phyloP scores from a whole-genome alignment of 2,797 vertebrate genomes.

The Babyrousa celebensis region DNA sequence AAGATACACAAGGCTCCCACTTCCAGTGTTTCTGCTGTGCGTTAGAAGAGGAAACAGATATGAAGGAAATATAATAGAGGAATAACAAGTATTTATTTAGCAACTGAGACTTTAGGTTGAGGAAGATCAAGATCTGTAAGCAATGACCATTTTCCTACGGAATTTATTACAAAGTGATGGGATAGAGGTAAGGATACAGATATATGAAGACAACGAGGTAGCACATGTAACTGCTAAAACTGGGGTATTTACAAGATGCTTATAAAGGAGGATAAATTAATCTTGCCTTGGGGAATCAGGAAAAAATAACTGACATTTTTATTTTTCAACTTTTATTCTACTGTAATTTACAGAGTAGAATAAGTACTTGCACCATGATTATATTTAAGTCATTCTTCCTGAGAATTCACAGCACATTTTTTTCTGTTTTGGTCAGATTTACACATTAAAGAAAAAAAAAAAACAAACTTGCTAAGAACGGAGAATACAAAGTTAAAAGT shows the following conservation, averaged over 20 bases:
- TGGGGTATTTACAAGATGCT: neutral
- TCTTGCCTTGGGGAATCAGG: neutral
- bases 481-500: neutral
- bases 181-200: neutral
- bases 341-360: neutral
- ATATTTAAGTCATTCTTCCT: neutral
- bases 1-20: neutral
- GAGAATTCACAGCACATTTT: neutral
- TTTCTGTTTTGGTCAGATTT: constrained; percentile 31
- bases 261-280: neutral
- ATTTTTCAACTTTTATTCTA: constrained; percentile 3
- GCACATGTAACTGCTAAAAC: neutral
- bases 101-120: neutral
- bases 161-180: neutral
- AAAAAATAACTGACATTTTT: neutral
- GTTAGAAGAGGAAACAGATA: neutral
- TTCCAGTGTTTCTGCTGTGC: neutral
- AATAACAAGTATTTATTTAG: neutral
- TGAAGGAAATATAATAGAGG: neutral
- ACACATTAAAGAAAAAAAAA: neutral
- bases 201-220: neutral
- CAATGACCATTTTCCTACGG: neutral
- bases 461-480: neutral
- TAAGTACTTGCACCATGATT: neutral
- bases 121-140: neutral